A percentile compares a stretch with the other conserved stretches of the same genome.
Evolutionary conservation across 2,797 vertebrate species (phyloP).

Genomic region (Paedocypris micromegethes): DNA sequence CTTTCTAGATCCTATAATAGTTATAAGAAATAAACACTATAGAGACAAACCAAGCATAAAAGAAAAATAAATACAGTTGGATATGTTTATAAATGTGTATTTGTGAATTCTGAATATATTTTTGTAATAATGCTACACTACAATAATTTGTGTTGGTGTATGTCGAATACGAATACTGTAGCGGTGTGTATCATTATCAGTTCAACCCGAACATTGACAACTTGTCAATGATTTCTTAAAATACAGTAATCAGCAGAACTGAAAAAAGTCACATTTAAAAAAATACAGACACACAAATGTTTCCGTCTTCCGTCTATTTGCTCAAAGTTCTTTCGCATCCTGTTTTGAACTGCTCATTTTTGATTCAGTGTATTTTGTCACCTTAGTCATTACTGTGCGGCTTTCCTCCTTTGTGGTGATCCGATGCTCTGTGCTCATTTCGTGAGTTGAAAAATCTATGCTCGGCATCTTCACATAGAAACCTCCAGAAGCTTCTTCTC

Average conservation of each 20-base stretch:
- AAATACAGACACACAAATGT: constrained; percentile 8
- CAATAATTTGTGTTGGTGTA: too few species aligned
- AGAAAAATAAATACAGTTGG: background rate
- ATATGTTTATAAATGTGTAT: background rate
- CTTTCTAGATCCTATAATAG: constrained; percentile 13
- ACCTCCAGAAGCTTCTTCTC: constrained; percentile 58
- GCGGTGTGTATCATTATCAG: too few species aligned
- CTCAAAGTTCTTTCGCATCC: constrained; percentile 32
- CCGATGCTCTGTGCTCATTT: constrained; percentile 57
- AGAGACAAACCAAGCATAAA: constrained; percentile 26
- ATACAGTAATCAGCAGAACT: constrained; percentile 14
- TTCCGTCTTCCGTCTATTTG: background rate
- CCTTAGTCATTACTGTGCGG: constrained; percentile 60
- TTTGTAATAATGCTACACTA: too few species aligned
- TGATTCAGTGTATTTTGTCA: constrained; percentile 59
- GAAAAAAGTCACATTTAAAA: constrained; percentile 27
- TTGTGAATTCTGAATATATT: background rate
- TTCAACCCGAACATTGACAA: background rate
- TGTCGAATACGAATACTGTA: too few species aligned
- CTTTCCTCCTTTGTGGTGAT: constrained; percentile 54
- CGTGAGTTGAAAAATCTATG: constrained; percentile 62
- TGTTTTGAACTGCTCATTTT: constrained; percentile 52
- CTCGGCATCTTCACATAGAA: constrained; percentile 71
- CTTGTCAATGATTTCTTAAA: constrained; percentile 1
- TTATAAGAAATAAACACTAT: constrained; percentile 3